Conservation (phyloP, 2,797 vertebrate genomes). For the Euphonia xanthogaster region DNA sequence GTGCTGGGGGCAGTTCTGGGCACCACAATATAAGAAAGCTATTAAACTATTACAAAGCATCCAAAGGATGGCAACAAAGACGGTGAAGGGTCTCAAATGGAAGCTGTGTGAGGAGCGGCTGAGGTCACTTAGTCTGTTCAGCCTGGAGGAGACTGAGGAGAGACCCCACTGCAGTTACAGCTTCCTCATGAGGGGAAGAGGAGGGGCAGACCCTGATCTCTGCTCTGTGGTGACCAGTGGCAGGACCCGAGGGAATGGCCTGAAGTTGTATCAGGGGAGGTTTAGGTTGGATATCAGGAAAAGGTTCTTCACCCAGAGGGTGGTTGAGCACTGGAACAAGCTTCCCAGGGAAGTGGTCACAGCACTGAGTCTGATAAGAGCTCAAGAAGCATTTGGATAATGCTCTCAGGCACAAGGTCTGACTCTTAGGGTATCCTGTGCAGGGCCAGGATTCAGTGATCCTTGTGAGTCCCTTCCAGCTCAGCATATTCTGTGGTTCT, state of each 20-base stretch:
- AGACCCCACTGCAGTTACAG: neutral
- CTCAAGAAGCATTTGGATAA: neutral
- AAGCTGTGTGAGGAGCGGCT: accelerated
- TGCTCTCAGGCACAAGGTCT: neutral
- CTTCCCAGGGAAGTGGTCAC: neutral
- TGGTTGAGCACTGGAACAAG: neutral
- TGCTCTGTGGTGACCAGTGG: neutral
- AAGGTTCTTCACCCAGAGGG: neutral
- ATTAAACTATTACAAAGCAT: neutral
- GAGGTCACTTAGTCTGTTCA: neutral
- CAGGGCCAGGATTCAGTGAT: neutral
- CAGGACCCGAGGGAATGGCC: neutral
- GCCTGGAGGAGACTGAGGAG: neutral
- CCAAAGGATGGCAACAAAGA: neutral
- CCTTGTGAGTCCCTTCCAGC: neutral
- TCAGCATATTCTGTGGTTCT: neutral
- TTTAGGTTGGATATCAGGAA: neutral
- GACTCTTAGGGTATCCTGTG: neutral
- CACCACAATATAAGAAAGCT: neutral
- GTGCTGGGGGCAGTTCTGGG: neutral
- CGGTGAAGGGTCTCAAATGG: neutral
- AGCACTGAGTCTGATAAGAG: neutral
- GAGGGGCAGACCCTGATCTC: neutral
- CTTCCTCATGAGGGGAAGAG: neutral
- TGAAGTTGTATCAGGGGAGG: neutral